Percentiles rank a stretch among this genome's conserved stretches.
phyloP scores from a whole-genome alignment of 2,113 vertebrate species.

The Potamarius usumacintae region DNA sequence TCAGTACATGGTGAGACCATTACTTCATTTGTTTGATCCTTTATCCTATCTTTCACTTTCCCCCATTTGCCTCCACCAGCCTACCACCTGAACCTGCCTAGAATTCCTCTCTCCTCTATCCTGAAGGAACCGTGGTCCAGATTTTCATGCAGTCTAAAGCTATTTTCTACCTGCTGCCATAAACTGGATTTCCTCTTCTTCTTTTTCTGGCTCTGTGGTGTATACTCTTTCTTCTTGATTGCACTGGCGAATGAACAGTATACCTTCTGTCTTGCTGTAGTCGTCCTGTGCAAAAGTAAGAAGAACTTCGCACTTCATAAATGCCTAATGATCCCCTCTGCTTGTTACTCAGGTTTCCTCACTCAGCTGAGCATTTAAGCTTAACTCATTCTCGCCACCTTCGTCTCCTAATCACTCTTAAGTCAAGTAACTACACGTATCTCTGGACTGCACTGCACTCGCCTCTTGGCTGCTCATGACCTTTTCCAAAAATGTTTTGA shows the following conservation, averaged over 20 bases:
- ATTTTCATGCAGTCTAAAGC: not conserved
- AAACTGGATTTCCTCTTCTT: not conserved
- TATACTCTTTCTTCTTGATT: not conserved
- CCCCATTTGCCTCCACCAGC: not conserved
- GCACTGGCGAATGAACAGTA: not conserved
- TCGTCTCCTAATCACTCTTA: not conserved
- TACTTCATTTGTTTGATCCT: constrained; percentile 38
- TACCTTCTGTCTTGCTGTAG: not conserved
- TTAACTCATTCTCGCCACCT: not conserved
- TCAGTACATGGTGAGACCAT: constrained; percentile 77
- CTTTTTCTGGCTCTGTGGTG: not conserved
- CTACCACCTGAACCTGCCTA: constrained; percentile 11
- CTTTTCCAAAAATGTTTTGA: not conserved
- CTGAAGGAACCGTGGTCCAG: constrained; percentile 1
- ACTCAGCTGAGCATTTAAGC: constrained; percentile 2
- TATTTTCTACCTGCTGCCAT: not conserved
- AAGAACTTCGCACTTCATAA: not conserved
- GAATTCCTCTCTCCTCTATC: constrained; percentile 13
- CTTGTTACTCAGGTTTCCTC: constrained; percentile 22
- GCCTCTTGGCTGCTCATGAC: not conserved
- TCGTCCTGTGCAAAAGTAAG: not conserved
- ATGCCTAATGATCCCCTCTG: not conserved
- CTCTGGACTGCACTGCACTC: not conserved
- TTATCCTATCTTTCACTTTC: constrained; percentile 7
- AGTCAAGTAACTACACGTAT: not conserved